Conservation (phyloP, 2,888 invertebrate genomes). For the Drosophila paranaensis region DNA sequence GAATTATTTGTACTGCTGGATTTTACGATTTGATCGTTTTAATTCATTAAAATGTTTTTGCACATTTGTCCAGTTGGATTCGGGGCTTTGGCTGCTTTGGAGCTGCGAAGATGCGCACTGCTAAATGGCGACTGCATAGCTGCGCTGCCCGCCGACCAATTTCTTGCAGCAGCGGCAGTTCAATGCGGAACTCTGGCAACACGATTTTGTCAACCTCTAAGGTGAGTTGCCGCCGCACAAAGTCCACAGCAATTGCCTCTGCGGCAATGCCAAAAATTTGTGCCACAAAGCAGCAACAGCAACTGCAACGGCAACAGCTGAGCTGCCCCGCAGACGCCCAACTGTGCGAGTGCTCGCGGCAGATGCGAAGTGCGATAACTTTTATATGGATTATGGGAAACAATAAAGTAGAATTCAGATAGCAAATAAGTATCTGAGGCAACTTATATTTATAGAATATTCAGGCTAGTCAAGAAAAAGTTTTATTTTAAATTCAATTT, state of each 20-base stretch:
- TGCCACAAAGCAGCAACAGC: slow-evolving; percentile 53
- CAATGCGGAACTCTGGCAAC: slow-evolving; percentile 73
- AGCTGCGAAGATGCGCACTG: slow-evolving; percentile 42
- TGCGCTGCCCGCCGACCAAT: slow-evolving; percentile 62
- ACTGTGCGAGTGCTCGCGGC: slow-evolving; percentile 34
- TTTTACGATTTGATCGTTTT: slow-evolving; percentile 54
- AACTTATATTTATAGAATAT: background rate
- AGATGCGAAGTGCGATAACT: slow-evolving; percentile 15
- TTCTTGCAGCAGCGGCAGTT: slow-evolving; percentile 58
- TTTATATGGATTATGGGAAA: slow-evolving; percentile 25
- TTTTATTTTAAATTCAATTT: no score
- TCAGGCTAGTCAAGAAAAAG: no score
- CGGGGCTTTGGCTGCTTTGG: slow-evolving; percentile 4
- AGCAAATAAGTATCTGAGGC: slow-evolving; percentile 12
- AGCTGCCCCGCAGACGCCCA: slow-evolving; percentile 54
- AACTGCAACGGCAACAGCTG: slow-evolving; percentile 33
- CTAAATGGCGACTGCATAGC: slow-evolving; percentile 54
- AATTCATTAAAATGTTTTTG: slow-evolving; percentile 75
- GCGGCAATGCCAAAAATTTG: slow-evolving; percentile 70
- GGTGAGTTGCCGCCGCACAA: slow-evolving; percentile 55
- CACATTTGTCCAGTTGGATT: slow-evolving; percentile 46
- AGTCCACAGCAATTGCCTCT: slow-evolving; percentile 42
- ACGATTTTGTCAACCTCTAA: slow-evolving; percentile 78
- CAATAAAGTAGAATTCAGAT: background rate
- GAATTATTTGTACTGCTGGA: slow-evolving; percentile 36